Conservation (phyloP, 1,140 invertebrate genomes). For the Chelonus insularis region DNA sequence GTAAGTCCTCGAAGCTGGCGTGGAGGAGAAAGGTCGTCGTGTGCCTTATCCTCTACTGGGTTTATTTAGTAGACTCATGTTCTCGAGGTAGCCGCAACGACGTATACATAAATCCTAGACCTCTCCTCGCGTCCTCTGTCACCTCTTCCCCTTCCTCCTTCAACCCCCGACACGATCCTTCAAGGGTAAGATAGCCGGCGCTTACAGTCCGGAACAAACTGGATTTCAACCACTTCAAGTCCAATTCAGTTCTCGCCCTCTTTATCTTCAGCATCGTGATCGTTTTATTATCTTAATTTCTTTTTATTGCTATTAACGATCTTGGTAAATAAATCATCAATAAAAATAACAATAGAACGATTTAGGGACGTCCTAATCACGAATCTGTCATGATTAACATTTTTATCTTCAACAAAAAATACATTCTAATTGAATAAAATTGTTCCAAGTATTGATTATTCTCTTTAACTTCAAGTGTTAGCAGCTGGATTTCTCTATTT, state of each 20-base stretch:
- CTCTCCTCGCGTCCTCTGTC: slow-evolving; percentile 27
- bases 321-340: background rate
- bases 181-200: slow-evolving; percentile 16
- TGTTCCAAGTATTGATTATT: too few species aligned
- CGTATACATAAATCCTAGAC: slow-evolving; percentile 49
- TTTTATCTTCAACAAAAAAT: too few species aligned
- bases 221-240: slow-evolving; percentile 21
- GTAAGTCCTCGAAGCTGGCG: slow-evolving; percentile 27
- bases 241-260: background rate
- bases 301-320: background rate
- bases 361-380: too few species aligned
- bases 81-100: slow-evolving; percentile 44
- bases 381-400: too few species aligned
- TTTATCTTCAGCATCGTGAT: slow-evolving; percentile 2
- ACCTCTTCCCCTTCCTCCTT: slow-evolving; percentile 9
- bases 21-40: slow-evolving; percentile 25
- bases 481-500: too few species aligned
- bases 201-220: slow-evolving; percentile 19
- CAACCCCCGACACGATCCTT: slow-evolving; percentile 1
- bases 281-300: slow-evolving; percentile 14
- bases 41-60: slow-evolving; percentile 38
- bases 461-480: too few species aligned
- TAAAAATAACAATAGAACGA: background rate
- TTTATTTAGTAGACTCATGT: slow-evolving; percentile 54
- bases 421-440: too few species aligned